Evolutionary conservation across 1,140 invertebrate species (phyloP).

Genomic region (Potamilus streckersoni): DNA sequence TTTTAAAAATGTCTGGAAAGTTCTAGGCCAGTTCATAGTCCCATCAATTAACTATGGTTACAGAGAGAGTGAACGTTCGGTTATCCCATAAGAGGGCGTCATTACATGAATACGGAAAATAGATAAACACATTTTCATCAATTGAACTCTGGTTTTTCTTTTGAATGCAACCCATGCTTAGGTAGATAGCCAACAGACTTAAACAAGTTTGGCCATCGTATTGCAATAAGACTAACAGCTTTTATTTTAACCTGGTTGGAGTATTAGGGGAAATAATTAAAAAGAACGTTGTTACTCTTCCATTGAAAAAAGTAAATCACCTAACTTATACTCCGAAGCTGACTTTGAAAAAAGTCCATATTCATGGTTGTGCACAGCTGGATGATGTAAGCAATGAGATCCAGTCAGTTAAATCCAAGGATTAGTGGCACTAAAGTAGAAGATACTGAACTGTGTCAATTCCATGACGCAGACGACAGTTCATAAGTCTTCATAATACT

Average conservation of each 20-base stretch:
- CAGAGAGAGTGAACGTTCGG: slow-evolving; percentile 6
- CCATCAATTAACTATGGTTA: slow-evolving; percentile 7
- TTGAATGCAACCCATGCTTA: slow-evolving; percentile 18
- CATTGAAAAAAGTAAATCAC: background rate
- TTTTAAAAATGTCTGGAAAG: slow-evolving; percentile 9
- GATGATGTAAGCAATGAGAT: slow-evolving; percentile 6
- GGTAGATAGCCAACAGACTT: slow-evolving; percentile 5
- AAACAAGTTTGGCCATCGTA: slow-evolving; percentile 5
- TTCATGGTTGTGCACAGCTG: slow-evolving; percentile 3
- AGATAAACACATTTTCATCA: slow-evolving; percentile 14
- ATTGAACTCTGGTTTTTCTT: slow-evolving; percentile 25
- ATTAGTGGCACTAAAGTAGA: slow-evolving; percentile 16
- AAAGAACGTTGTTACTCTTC: slow-evolving; percentile 7
- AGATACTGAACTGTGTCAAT: slow-evolving; percentile 1
- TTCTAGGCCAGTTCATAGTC: background rate
- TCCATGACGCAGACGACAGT: slow-evolving; percentile 18
- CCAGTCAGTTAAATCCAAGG: slow-evolving; percentile 3
- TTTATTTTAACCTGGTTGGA: slow-evolving; percentile 12
- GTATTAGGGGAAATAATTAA: slow-evolving; percentile 13
- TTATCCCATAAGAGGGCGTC: slow-evolving; percentile 8
- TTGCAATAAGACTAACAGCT: slow-evolving; percentile 10
- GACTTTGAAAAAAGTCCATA: slow-evolving; percentile 5
- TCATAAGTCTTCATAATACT: background rate
- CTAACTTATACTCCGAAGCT: background rate
- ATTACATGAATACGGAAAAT: slow-evolving; percentile 18